phyloP scores from a whole-genome alignment of 1,140 invertebrate genomes.

The Trachelipus rathkii region DNA sequence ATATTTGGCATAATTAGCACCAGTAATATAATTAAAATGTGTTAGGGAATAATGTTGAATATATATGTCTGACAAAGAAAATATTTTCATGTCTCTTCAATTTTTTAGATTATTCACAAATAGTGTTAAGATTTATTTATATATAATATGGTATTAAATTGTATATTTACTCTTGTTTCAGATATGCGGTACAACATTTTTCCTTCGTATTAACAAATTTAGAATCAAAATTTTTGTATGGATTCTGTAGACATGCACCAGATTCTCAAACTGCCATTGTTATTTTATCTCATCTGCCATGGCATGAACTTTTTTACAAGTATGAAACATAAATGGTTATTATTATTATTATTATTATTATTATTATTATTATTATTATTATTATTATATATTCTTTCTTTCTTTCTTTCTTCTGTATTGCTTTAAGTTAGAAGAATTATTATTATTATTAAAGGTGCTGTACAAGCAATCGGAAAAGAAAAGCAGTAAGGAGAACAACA shows the following conservation, averaged over 20 bases:
- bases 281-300: constrained; percentile 78
- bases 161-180: constrained; percentile 52
- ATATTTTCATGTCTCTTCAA: too few species aligned
- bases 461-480: too few species aligned
- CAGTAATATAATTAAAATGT: too few species aligned
- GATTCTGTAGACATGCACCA: constrained; percentile 87
- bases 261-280: constrained; percentile 72
- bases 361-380: not conserved
- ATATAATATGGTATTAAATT: too few species aligned
- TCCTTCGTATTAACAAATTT: constrained; percentile 89
- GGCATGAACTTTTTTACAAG: constrained; percentile 94
- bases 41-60: too few species aligned
- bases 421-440: not conserved
- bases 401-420: not conserved
- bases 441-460: too few species aligned
- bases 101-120: too few species aligned
- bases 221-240: constrained; percentile 92
- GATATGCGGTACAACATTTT: constrained; percentile 71
- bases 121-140: too few species aligned
- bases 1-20: too few species aligned
- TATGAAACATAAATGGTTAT: not conserved
- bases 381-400: not conserved
- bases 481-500: too few species aligned
- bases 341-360: not conserved
- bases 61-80: too few species aligned